Evolutionary conservation across 2,113 vertebrate genomes (phyloP).

Genomic region (Pagrus major): DNA sequence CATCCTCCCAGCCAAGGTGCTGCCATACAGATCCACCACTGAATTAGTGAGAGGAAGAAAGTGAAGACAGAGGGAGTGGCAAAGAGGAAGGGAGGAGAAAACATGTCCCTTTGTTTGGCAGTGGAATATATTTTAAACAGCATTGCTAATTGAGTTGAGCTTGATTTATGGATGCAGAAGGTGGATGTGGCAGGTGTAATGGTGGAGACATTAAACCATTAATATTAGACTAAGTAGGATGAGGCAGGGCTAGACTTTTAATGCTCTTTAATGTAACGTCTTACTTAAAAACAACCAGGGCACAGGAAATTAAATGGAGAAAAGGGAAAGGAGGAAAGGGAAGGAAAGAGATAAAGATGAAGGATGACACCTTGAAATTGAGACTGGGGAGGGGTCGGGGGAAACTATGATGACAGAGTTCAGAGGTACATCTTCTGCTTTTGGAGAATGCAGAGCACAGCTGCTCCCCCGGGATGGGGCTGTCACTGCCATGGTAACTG

Average conservation of each 20-base stretch:
- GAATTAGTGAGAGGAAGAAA: slow-evolving; percentile 17
- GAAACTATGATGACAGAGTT: slow-evolving; percentile 41
- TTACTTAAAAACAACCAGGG: slow-evolving; percentile 35
- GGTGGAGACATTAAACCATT: slow-evolving; percentile 49
- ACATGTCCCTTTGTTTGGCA: slow-evolving; percentile 12
- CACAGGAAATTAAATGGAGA: slow-evolving; percentile 49
- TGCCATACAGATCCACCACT: not conserved
- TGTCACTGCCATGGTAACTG: slow-evolving; percentile 66
- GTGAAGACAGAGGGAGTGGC: slow-evolving; percentile 8
- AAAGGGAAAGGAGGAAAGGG: not conserved
- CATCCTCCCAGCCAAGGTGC: slow-evolving; percentile 25
- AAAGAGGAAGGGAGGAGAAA: slow-evolving; percentile 20
- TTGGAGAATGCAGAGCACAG: slow-evolving; percentile 50
- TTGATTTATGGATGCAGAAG: slow-evolving; percentile 35
- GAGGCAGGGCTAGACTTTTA: slow-evolving; percentile 4
- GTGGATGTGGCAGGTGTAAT: slow-evolving; percentile 33
- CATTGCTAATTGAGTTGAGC: slow-evolving; percentile 41
- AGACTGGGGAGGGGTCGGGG: slow-evolving; percentile 11
- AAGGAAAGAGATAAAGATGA: slow-evolving; percentile 47
- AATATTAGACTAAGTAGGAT: slow-evolving; percentile 40
- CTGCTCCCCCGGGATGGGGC: slow-evolving; percentile 68
- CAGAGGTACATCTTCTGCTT: slow-evolving; percentile 61
- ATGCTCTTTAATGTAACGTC: slow-evolving; percentile 36
- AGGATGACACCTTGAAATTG: slow-evolving; percentile 38
- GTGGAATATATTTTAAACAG: slow-evolving; percentile 24